Evolutionary conservation across 2,888 invertebrate species (phyloP), one percentile per base, ranked within the genome.

Genomic region (Drosophila neutralis): DNA sequence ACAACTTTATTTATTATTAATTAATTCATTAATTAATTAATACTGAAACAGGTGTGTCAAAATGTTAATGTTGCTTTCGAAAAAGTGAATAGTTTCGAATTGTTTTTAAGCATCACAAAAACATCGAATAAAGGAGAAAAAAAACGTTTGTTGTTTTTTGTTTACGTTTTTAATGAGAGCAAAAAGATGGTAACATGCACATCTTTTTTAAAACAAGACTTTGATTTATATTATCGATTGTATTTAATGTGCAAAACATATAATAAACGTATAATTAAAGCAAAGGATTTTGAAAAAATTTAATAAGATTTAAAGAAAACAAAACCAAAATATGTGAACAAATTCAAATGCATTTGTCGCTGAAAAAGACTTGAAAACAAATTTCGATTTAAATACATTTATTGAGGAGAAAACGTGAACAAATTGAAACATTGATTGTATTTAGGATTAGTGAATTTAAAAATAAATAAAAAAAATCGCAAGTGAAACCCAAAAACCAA

Each of bases 291-390:
- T 89, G 86, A 86, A 68, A 63, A 82, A 71, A 87, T 84, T 87
- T 77, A 87, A 84, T 74, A 83, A 71, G 70, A 67, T 71, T 58
- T 58, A 36, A 59, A 24, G 4, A 69, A 72, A 78, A 83, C 58
- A 69, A 83, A 82, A 48, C 49, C 8, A 51, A 63, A 21, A 24
- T 48, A 87, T 84, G 89, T 89, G 87, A 86, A 89, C 89, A 89
- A 86, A 86, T 86, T 86, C 86, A 83, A 88, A 88, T 90, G 87
- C 90, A 87, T 87, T 87, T 87, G 87, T 87, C 90, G 87, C 87
- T 87, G 89, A 90, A 87, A 82, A 87, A 87, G 87, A 87, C 87
- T 87, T 87, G 87, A 87, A 81, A 76, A 80, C 72, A 80, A 87
- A 89, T 86, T 87, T 87, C 86, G 89, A 89, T 87, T 86, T 84